Percentiles rank a stretch among this genome's conserved stretches.
phyloP scores from a whole-genome alignment of 2,888 invertebrate genomes.

The Ochropleura leucogaster region DNA sequence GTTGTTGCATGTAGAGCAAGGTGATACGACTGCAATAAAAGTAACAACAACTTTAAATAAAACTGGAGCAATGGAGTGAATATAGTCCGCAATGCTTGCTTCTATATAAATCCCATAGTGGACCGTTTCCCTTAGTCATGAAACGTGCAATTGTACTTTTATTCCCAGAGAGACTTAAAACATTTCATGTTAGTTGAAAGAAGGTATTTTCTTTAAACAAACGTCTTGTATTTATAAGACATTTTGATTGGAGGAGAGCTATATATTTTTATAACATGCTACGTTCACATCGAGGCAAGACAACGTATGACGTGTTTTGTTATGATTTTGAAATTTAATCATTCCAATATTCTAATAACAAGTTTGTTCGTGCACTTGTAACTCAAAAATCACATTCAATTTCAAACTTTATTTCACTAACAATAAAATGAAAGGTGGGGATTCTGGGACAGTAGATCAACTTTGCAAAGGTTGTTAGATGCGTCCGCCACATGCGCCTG shows the following conservation, averaged over 20 bases:
- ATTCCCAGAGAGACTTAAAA: conserved; percentile 20
- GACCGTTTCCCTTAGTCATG: conserved; percentile 20
- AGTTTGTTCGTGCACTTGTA: conserved; percentile 7
- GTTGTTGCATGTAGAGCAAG: conserved; percentile 9
- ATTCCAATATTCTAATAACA: conserved; percentile 71
- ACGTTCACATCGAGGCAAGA: conserved; percentile 64
- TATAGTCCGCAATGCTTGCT: not conserved
- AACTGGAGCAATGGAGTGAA: conserved; percentile 9
- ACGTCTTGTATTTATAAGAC: conserved; percentile 16
- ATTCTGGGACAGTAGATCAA: conserved; percentile 6
- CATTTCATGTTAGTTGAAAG: conserved; percentile 8
- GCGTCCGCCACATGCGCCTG: conserved; percentile 84
- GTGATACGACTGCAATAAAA: conserved; percentile 13
- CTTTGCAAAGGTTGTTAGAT: conserved; percentile 64
- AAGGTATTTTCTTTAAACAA: conserved; percentile 20
- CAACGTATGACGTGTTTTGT: conserved; percentile 68
- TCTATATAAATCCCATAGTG: conserved; percentile 12
- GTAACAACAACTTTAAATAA: conserved; percentile 31
- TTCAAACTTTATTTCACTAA: not conserved
- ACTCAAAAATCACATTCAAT: not conserved
- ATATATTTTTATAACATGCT: conserved; percentile 47
- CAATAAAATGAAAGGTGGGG: not conserved
- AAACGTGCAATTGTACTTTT: conserved; percentile 24
- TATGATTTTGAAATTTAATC: conserved; percentile 79
- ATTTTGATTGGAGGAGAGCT: conserved; percentile 12